Base-by-base conservation (phyloP, 2,888 invertebrate genomes). In the Coenonympha glycerion region DNA sequence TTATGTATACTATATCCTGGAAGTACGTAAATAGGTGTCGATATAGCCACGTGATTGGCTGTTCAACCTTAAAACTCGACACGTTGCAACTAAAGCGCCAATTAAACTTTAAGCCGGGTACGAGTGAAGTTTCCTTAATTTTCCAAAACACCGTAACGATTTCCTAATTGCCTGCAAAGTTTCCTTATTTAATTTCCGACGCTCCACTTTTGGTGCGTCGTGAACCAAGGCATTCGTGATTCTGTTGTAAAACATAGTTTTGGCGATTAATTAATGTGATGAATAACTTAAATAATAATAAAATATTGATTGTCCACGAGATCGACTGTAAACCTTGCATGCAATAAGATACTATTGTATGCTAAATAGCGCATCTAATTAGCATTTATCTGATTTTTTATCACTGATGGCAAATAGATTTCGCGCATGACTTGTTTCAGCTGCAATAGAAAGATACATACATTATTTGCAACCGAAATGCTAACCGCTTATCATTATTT, bases 61-160 rank as follows among this genome's bases (percentile, higher is more conserved):
- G 28, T 21, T 30, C 34, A 54, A 34, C 55, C 48, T 46, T 55
- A 46, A 49, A 55, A 41, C 46, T 41, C 45, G 22, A 46, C 45
- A 48, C 34, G 39, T 42, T 48, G 45, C 55, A 52, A 48, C 46
- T 49, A 55, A 15, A 40, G 36, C 46, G 37, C 19, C 52, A 49
- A 50, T 53, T 50, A 46, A 47, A 52, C 46, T 55, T 55, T 37
- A 37, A 15, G 46, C 37, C 47, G 41, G 21, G 36, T 42, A 33
- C 44, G 52, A 52, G 46, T 52, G 37, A 49, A 55, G 55, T 55
- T 55, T 52, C 52, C 55, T 55, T 55, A 49, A 49, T 52, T 55
- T 55, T 49, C 52, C 55, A 52, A 55, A 55, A 52, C 55, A 49
- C 37, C 47, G 47, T 55, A 55, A 55, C 52, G 39, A 52, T 49